A percentile compares a stretch with the other conserved stretches of the same genome.
These are phyloP conservation scores for Eristalinus sepulchralis DNA, from an alignment of 2,888 invertebrate genomes.

Conservation along the genomic window DNA sequence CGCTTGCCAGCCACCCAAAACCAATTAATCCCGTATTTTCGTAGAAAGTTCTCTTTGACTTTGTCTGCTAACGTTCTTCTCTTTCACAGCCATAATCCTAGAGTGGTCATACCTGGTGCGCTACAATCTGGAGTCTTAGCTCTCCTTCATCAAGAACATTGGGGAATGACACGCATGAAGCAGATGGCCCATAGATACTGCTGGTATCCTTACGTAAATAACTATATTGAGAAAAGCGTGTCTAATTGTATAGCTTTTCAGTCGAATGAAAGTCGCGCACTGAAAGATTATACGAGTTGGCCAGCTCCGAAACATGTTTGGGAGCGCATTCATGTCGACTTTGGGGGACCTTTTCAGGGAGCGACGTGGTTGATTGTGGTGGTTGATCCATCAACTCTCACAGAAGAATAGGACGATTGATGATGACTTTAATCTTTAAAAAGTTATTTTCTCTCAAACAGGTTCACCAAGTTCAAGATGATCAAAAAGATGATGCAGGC, in stretches of 20 bases:
- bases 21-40: constrained; percentile 23
- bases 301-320: neutral
- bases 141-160: constrained; percentile 20
- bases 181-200: neutral
- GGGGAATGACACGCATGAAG: neutral
- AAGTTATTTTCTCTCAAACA: no score
- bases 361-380: neutral
- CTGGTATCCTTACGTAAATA: no score
- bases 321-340: constrained; percentile 17
- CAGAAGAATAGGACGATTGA: no score
- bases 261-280: neutral
- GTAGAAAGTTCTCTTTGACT: constrained; percentile 31
- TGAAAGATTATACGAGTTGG: no score
- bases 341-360: constrained; percentile 11
- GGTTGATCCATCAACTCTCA: no score
- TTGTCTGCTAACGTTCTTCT: constrained; percentile 24
- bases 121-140: neutral
- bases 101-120: constrained; percentile 1
- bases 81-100: constrained; percentile 26
- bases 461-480: no score
- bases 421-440: no score
- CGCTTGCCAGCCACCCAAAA: neutral
- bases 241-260: no score
- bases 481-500: no score
- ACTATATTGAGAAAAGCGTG: neutral